Percentiles rank a stretch among this genome's conserved stretches.
phyloP scores from a whole-genome alignment of 2,888 invertebrate species.

The Barypeithes pellucidus region DNA sequence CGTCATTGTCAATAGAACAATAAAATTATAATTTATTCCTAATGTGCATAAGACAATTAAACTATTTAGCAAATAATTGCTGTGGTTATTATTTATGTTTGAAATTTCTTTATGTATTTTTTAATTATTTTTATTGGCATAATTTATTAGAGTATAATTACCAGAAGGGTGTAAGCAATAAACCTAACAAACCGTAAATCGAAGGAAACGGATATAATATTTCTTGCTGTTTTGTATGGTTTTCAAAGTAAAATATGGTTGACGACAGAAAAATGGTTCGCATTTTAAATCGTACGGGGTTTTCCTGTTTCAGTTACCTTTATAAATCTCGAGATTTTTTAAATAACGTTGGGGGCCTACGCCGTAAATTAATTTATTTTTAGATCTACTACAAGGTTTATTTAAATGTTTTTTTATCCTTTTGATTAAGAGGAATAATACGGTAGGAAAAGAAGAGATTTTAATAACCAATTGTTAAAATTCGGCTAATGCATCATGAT shows the following conservation, averaged over 20 bases:
- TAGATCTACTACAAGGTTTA: background rate
- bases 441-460: too few species aligned
- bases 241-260: background rate
- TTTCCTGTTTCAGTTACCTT: background rate
- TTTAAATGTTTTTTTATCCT: too few species aligned
- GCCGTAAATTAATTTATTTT: background rate
- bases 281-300: background rate
- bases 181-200: slow-evolving; percentile 13
- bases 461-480: too few species aligned
- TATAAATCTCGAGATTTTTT: background rate
- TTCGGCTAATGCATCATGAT: too few species aligned
- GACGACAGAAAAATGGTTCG: background rate
- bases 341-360: background rate
- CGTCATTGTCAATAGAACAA: slow-evolving; percentile 25
- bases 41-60: slow-evolving; percentile 34
- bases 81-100: background rate
- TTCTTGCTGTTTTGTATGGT: slow-evolving; percentile 6
- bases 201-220: slow-evolving; percentile 38
- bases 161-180: slow-evolving; percentile 24
- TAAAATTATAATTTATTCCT: slow-evolving; percentile 36
- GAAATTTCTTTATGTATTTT: too few species aligned
- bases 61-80: slow-evolving; percentile 31
- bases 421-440: too few species aligned
- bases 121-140: slow-evolving; percentile 8
- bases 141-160: slow-evolving; percentile 36